Evolutionary conservation across 1,140 invertebrate genomes (phyloP), one percentile per base, ranked within the genome.

Genomic region (Drosophila nigromelanica): DNA sequence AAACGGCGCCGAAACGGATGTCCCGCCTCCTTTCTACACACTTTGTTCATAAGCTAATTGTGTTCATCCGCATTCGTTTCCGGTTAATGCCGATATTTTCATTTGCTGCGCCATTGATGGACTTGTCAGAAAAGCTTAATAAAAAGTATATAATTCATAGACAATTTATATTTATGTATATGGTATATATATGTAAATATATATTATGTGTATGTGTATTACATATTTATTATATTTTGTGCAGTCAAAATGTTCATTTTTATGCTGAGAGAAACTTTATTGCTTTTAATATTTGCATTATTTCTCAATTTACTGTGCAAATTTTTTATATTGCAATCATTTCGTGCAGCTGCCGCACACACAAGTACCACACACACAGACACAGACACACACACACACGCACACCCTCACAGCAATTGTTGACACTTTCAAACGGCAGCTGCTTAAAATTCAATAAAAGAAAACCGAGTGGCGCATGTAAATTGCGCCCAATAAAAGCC

Each of bases 371-470:
- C 63, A 51, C 52, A n/a, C 51, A 40, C 33, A 39, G n/a, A 75
- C 45, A 56, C 10, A 27, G 18, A 39, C 47, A 59, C 40, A 42
- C 24, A 40, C 15, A 35, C 37, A n/a, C 52, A 40, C 48, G 10
- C 12, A 43, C 45, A 52, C 42, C 14, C 15, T 12, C 40, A 30
- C 15, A 70, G 68, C 80, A 83, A 61, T 75, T 82, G 73, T 71
- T 82, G 80, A 79, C 81, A 89, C 73, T 77, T 68, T 60, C 50
- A 62, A 54, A 56, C 62, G 73, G 68, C 83, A 89, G 83, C 79
- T 87, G 83, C 76, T 87, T 89, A 89, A 87, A 87, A 87, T 87
- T 87, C 83, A 83, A 87, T 87, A 87, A 83, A 83, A 83, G 82
- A 54, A 79, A 73, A 51, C 78, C 73, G 72, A 70, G 61, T 58